Conservation (phyloP, 2,113 vertebrate genomes). For the Cochlearius cochlearius region DNA sequence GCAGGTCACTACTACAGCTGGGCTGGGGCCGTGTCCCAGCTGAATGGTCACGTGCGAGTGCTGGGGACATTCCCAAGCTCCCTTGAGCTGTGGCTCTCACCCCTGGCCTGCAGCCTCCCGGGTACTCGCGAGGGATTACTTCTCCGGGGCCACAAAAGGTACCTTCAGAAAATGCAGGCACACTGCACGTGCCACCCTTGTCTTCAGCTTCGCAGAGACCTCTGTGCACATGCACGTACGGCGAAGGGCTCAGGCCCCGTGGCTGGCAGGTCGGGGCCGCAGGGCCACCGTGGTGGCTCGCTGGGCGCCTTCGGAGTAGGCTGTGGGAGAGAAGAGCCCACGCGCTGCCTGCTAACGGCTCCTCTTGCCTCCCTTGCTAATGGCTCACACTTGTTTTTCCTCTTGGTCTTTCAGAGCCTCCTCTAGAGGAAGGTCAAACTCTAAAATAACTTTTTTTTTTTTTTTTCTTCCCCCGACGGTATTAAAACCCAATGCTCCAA, state of each 20-base stretch:
- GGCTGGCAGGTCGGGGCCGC: rapidly evolving
- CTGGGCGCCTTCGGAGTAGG: rapidly evolving
- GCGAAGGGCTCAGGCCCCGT: neutral
- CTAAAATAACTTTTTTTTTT: neutral
- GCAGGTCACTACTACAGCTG: neutral
- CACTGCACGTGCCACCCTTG: rapidly evolving
- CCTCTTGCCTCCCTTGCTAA: neutral
- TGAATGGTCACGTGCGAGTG: rapidly evolving
- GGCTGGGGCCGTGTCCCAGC: neutral
- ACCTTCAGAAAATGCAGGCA: rapidly evolving
- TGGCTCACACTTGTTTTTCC: neutral
- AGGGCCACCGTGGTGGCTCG: neutral
- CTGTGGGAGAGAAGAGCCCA: neutral
- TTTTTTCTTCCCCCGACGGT: rapidly evolving
- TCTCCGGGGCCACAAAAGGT: neutral
- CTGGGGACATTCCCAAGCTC: neutral
- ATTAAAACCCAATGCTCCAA: neutral
- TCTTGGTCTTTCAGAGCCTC: neutral
- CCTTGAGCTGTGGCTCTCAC: neutral
- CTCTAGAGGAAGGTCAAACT: neutral
- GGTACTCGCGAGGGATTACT: rapidly evolving
- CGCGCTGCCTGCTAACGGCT: neutral
- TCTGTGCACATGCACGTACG: rapidly evolving
- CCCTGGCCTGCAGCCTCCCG: neutral
- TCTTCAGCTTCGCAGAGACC: rapidly evolving